Evolutionary conservation across 2,797 vertebrate species (phyloP).

Genomic region (Fringilla coelebs): DNA sequence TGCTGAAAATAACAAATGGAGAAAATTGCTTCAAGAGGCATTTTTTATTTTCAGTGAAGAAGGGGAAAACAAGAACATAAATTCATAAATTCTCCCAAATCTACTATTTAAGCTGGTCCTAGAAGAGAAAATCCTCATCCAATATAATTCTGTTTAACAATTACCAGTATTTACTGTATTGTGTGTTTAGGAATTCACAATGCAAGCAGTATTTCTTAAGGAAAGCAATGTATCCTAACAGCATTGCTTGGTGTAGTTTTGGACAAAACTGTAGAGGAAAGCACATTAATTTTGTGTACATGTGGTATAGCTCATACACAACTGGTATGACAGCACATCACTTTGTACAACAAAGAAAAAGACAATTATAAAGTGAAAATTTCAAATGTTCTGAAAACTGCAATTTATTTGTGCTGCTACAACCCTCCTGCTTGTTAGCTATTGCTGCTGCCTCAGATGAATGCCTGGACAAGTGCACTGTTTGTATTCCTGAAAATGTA

Average conservation of each 20-base stretch:
- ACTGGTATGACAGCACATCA: not conserved
- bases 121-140: not conserved
- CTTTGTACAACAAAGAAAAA: not conserved
- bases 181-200: not conserved
- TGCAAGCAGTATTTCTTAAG: not conserved
- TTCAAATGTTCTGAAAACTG: not conserved
- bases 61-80: not conserved
- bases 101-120: not conserved
- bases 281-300: not conserved
- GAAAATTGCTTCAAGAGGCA: not conserved
- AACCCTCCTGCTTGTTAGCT: not conserved
- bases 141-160: not conserved
- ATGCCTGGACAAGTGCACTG: not conserved
- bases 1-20: not conserved
- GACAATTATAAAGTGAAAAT: not conserved
- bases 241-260: not conserved
- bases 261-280: not conserved
- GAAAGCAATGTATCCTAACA: not conserved
- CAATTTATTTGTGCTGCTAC: fast-evolving
- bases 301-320: not conserved
- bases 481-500: not conserved
- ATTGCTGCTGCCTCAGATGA: not conserved
- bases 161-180: not conserved
- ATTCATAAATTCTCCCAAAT: not conserved
- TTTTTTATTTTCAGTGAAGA: not conserved